Percentiles rank a stretch among this genome's conserved stretches.
These are phyloP conservation scores for Diarsia rubi DNA, from an alignment of 2,888 invertebrate genomes.

Conservation along the genomic window DNA sequence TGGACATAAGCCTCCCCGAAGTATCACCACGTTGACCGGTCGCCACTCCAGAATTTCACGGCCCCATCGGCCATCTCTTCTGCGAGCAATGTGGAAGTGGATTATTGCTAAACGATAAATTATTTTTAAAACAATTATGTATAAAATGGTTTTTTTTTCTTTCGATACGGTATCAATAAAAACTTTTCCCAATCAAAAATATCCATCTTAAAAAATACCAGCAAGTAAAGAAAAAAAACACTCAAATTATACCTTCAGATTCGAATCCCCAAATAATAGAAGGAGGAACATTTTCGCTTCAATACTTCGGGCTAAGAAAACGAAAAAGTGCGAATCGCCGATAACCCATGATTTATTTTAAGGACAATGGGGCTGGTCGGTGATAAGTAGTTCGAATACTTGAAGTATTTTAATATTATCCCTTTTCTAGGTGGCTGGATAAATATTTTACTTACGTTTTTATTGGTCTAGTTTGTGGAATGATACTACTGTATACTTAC, in stretches of 20 bases:
- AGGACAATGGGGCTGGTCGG: constrained; percentile 25
- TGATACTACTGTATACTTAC: too few species aligned
- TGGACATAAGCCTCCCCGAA: too few species aligned
- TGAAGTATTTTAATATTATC: constrained; percentile 32
- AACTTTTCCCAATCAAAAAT: too few species aligned
- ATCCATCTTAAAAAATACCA: background rate
- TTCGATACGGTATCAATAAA: background rate
- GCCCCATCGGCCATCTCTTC: too few species aligned
- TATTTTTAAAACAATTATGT: background rate
- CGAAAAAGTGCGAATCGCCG: constrained; percentile 45
- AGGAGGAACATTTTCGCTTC: constrained; percentile 23
- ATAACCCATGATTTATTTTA: constrained; percentile 57
- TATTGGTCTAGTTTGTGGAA: background rate
- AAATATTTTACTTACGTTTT: background rate
- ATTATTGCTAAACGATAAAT: background rate
- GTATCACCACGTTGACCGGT: too few species aligned
- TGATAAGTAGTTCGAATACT: constrained; percentile 26
- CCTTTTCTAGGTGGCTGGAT: background rate
- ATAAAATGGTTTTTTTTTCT: background rate
- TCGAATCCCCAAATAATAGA: background rate
- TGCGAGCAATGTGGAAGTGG: too few species aligned
- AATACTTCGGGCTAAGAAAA: constrained; percentile 27
- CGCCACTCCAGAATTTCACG: too few species aligned
- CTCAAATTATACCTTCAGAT: background rate
- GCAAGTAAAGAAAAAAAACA: background rate